Percentiles rank a stretch among this genome's conserved stretches.
These are phyloP conservation scores for Myiotriccus ornatus DNA, from an alignment of 2,797 vertebrate species.

Conservation along the genomic window DNA sequence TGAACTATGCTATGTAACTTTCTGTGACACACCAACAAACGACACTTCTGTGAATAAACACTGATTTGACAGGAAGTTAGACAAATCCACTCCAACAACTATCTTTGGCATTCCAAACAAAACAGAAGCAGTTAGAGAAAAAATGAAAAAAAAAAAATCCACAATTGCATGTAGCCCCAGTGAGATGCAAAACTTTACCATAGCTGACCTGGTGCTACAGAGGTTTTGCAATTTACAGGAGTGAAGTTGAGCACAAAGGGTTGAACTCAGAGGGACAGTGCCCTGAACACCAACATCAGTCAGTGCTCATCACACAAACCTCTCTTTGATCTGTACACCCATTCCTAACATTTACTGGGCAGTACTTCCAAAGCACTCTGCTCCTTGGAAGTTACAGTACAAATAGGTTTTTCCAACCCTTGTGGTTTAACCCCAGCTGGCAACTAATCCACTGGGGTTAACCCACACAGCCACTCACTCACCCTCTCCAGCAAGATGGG, in stretches of 20 bases:
- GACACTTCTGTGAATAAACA: conserved; percentile 1
- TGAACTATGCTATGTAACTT: neutral
- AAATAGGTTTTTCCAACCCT: neutral
- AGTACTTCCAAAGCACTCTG: neutral
- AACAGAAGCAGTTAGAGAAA: neutral
- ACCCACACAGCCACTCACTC: neutral
- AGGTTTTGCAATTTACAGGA: neutral
- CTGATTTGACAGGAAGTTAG: neutral
- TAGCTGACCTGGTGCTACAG: neutral
- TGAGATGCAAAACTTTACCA: neutral
- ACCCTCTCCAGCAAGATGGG: neutral
- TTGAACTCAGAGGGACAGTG: neutral
- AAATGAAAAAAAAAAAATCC: neutral
- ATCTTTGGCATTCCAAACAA: neutral
- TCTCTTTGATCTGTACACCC: neutral
- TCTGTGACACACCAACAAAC: conserved; percentile 23
- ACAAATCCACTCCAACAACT: neutral
- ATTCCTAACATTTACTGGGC: neutral
- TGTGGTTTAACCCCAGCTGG: neutral
- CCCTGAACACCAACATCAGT: neutral
- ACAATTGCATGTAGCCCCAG: neutral
- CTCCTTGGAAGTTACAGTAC: neutral
- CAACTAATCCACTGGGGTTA: neutral
- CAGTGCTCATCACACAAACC: fast-evolving
- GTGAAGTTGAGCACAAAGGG: neutral